These are phyloP conservation scores for Odontothrips loti DNA, from an alignment of 2,888 invertebrate species.

Conservation along the genomic window DNA sequence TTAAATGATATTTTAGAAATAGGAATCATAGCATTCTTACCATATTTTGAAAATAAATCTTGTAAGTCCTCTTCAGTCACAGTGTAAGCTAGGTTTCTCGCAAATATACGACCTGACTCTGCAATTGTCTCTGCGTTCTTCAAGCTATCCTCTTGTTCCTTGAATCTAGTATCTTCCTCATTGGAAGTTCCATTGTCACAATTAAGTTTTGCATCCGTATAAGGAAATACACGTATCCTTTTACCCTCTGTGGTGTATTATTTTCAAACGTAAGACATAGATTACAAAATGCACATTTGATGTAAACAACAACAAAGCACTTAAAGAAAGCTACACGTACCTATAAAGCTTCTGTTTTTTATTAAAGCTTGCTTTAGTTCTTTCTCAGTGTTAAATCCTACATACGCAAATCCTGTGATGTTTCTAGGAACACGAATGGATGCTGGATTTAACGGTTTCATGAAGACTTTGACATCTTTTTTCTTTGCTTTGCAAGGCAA, in stretches of 20 bases:
- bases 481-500: conserved; percentile 75
- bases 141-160: conserved; percentile 58
- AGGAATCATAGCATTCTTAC: conserved; percentile 48
- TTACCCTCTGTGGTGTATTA: conserved; percentile 40
- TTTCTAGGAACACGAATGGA: conserved; percentile 74
- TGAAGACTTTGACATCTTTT: conserved; percentile 78
- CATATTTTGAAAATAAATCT: conserved; percentile 76
- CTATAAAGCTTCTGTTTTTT: conserved; percentile 81
- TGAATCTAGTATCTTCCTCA: conserved; percentile 52
- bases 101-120: conserved; percentile 88
- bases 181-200: conserved; percentile 37
- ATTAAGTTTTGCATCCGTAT: conserved; percentile 31
- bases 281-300: conserved; percentile 26
- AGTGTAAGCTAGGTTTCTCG: conserved; percentile 84
- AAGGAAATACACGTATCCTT: neutral
- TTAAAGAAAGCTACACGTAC: conserved; percentile 54
- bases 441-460: conserved; percentile 71
- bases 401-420: conserved; percentile 80
- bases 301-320: conserved; percentile 28
- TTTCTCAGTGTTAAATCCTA: conserved; percentile 81
- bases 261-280: conserved; percentile 31
- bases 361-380: conserved; percentile 72
- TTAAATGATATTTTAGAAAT: conserved; percentile 19
- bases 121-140: conserved; percentile 73
- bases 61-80: conserved; percentile 81